These are phyloP conservation scores for Nebria salina DNA, from an alignment of 2,888 invertebrate genomes.

Conservation along the genomic window DNA sequence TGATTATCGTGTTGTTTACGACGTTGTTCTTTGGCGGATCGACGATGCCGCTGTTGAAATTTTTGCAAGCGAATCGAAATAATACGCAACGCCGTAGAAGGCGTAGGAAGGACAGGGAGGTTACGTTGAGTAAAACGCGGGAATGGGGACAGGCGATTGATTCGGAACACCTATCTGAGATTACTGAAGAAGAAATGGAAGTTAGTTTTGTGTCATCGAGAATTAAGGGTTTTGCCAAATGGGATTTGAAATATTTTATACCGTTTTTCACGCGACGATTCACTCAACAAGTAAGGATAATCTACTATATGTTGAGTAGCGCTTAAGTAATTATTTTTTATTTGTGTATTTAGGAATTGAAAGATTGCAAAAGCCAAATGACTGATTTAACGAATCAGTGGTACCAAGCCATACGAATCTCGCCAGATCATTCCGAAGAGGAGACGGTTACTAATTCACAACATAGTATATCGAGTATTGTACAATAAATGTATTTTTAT, in stretches of 20 bases:
- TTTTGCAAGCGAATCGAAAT: slow-evolving; percentile 77
- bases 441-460: slow-evolving; percentile 65
- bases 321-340: slow-evolving; percentile 5
- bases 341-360: slow-evolving; percentile 77
- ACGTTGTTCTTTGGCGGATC: slow-evolving; percentile 96
- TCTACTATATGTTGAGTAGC: too few species aligned
- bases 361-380: slow-evolving; percentile 97
- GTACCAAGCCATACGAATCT: slow-evolving; percentile 94
- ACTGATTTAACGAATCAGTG: slow-evolving; percentile 95
- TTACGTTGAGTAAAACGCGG: slow-evolving; percentile 95
- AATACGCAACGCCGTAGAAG: slow-evolving; percentile 68
- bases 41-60: slow-evolving; percentile 96
- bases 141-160: slow-evolving; percentile 97
- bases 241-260: slow-evolving; percentile 92
- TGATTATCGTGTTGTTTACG: slow-evolving; percentile 97
- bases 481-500: slow-evolving; percentile 57
- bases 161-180: slow-evolving; percentile 91
- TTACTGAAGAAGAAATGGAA: slow-evolving; percentile 93
- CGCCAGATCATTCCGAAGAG: slow-evolving; percentile 86
- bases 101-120: slow-evolving; percentile 73
- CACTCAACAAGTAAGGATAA: slow-evolving; percentile 81
- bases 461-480: slow-evolving; percentile 62
- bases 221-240: slow-evolving; percentile 86
- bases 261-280: slow-evolving; percentile 97
- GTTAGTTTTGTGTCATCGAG: slow-evolving; percentile 84